phyloP scores from a whole-genome alignment of 2,888 invertebrate genomes.

The Alloscopus bannaensis region DNA sequence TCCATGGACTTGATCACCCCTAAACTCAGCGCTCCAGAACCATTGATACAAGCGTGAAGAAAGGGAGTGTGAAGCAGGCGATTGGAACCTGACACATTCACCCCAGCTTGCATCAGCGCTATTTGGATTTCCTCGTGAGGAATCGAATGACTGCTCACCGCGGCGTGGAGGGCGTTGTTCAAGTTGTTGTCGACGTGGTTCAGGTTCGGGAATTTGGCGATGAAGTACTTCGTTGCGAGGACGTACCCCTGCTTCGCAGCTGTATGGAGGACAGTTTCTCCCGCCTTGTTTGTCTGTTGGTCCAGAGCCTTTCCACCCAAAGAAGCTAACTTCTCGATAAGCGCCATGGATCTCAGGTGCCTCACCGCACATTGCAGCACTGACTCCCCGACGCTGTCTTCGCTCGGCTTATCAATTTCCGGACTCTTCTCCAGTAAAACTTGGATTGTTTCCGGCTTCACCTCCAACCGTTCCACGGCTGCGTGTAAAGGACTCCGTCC shows the following conservation, averaged over 20 bases:
- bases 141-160: not conserved
- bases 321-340: not conserved
- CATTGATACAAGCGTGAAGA: no score
- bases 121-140: not conserved
- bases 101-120: not conserved
- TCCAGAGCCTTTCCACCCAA: not conserved
- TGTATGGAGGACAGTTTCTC: not conserved
- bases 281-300: not conserved
- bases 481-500: not conserved
- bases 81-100: not conserved
- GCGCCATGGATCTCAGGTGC: not conserved
- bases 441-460: not conserved
- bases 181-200: not conserved
- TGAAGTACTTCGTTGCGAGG: not conserved
- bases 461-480: not conserved
- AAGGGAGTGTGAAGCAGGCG: not conserved
- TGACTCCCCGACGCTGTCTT: not conserved
- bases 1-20: no score
- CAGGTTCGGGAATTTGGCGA: not conserved
- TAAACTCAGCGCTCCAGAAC: no score
- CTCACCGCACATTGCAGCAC: not conserved
- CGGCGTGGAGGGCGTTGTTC: not conserved
- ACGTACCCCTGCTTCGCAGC: not conserved
- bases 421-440: not conserved
- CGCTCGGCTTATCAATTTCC: not conserved